phyloP scores from a whole-genome alignment of 1,140 invertebrate species.

The Lasioglossum baleicum region DNA sequence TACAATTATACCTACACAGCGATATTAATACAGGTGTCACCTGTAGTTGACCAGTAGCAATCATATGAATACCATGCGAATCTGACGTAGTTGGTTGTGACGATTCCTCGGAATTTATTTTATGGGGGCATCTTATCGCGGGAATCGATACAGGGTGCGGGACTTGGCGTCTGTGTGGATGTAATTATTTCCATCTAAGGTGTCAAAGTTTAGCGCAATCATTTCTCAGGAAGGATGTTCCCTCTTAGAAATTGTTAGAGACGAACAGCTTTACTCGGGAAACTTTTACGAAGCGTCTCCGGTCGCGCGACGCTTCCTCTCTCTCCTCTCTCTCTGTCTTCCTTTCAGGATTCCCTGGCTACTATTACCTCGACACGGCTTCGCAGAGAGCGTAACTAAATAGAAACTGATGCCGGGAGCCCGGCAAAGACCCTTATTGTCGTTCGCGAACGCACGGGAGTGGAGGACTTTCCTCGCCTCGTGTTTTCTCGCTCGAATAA shows the following conservation, averaged over 20 bases:
- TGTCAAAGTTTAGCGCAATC: conserved; percentile 65
- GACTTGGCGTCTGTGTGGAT: conserved; percentile 51
- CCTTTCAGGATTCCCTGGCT: conserved; percentile 47
- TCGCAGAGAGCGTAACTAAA: conserved; percentile 70
- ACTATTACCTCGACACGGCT: conserved; percentile 65
- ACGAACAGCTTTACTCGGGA: conserved; percentile 60
- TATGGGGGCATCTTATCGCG: conserved; percentile 45
- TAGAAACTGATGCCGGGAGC: conserved; percentile 67
- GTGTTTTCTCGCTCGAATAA: conserved; percentile 69
- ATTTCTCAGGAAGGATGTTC: conserved; percentile 64
- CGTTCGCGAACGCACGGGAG: conserved; percentile 59
- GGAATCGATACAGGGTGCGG: conserved; percentile 50
- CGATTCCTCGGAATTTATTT: conserved; percentile 6
- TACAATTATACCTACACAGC: no score
- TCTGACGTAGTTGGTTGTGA: neutral
- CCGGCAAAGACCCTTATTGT: conserved; percentile 69
- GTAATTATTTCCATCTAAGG: conserved; percentile 66
- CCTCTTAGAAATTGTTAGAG: conserved; percentile 64
- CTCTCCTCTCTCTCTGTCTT: neutral
- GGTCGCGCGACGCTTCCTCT: conserved; percentile 32
- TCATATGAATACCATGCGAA: neutral
- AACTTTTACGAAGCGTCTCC: conserved; percentile 62
- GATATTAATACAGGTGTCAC: no score
- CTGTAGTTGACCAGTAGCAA: neutral
- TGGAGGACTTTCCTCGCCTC: conserved; percentile 67